Conservation (phyloP, 2,797 vertebrate species). For the Yasuhikotakia modesta region DNA sequence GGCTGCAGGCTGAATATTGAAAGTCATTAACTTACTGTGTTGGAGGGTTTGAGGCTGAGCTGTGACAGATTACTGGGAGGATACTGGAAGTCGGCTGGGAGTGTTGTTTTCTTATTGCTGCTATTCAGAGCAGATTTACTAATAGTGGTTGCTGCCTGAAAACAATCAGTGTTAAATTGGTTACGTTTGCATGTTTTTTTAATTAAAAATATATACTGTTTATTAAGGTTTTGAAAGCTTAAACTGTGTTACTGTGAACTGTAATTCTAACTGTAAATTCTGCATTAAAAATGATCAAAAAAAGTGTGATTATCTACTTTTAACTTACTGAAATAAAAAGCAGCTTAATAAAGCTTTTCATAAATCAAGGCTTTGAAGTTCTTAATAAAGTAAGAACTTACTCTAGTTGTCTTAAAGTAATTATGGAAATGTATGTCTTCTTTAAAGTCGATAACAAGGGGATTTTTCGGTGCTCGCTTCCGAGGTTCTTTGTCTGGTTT, state of each 20-base stretch:
- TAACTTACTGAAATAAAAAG: too few relatives aligned
- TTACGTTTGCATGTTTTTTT: not conserved
- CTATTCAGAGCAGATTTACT: constrained; percentile 81
- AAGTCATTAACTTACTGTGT: constrained; percentile 74
- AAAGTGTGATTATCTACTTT: too few relatives aligned
- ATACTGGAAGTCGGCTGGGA: constrained; percentile 89
- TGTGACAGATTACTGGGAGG: constrained; percentile 77
- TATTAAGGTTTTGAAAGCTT: too few relatives aligned
- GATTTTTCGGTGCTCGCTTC: constrained; percentile 80
- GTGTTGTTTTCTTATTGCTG: constrained; percentile 81
- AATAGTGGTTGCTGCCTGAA: constrained; percentile 82
- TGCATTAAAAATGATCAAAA: too few relatives aligned
- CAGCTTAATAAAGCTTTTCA: too few relatives aligned
- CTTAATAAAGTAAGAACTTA: constrained; percentile 61
- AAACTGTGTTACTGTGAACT: too few relatives aligned
- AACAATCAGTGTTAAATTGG: not conserved
- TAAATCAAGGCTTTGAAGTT: too few relatives aligned
- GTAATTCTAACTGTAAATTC: too few relatives aligned
- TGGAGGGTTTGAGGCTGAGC: constrained; percentile 84
- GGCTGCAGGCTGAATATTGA: not conserved
- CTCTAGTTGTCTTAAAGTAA: constrained; percentile 84
- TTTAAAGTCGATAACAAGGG: constrained; percentile 84
- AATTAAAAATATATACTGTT: too few relatives aligned
- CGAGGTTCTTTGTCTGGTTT: constrained; percentile 76
- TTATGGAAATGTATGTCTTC: constrained; percentile 82